Percentiles rank a stretch among this genome's conserved stretches.
Conservation (phyloP, 2,797 vertebrate species). For the Picus viridis region DNA sequence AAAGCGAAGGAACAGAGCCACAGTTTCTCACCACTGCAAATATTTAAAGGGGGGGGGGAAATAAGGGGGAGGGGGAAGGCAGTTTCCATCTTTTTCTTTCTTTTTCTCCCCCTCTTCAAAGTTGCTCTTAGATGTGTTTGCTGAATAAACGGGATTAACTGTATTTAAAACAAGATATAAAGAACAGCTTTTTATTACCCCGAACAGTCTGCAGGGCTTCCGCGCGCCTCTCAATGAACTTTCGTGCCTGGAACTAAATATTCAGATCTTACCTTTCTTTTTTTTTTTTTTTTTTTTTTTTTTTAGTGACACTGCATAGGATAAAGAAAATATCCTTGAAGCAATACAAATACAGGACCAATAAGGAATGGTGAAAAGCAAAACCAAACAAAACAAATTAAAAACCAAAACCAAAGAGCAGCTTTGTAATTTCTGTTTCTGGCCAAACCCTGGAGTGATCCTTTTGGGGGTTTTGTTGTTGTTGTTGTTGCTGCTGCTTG, state of each 20-base stretch:
- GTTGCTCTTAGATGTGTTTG: constrained; percentile 68
- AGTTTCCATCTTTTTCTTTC: constrained; percentile 32
- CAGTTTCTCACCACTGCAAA: constrained; percentile 54
- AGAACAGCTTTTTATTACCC: constrained; percentile 59
- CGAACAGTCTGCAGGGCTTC: constrained; percentile 50
- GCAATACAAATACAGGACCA: constrained; percentile 10
- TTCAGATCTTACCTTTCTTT: constrained; percentile 30
- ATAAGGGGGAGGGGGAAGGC: neutral
- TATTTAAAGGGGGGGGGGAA: neutral
- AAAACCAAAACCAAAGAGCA: neutral
- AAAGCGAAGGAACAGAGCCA: constrained; percentile 61
- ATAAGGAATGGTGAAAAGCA: neutral
- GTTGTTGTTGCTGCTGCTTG: neutral
- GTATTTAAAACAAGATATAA: constrained; percentile 74
- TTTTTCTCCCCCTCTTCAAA: neutral
- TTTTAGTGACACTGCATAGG: neutral
- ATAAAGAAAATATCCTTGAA: constrained; percentile 31
- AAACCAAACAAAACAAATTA: neutral
- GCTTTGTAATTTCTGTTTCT: constrained; percentile 41
- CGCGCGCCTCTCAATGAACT: constrained; percentile 7
- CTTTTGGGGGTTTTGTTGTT: neutral
- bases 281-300: constrained; percentile 29
- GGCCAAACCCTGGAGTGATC: neutral
- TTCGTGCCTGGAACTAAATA: constrained; percentile 19
- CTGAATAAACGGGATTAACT: constrained; percentile 75